These are phyloP conservation scores for Metridium senile DNA, from an alignment of 92 coral and sea anemone genomes.

Conservation along the genomic window DNA sequence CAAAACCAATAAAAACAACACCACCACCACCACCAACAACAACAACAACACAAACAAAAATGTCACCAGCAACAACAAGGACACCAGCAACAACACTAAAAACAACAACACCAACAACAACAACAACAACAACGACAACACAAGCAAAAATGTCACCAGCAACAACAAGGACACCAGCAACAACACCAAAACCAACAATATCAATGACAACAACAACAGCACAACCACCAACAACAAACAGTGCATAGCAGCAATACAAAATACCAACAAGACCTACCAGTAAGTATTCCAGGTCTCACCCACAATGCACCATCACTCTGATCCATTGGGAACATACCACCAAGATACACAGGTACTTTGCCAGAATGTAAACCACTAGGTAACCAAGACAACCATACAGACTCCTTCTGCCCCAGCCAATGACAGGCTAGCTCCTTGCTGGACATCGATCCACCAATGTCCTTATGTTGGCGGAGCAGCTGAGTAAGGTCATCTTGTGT, in stretches of 20 bases:
- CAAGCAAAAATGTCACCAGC: not conserved
- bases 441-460: constrained; percentile 48
- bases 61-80: too few species aligned
- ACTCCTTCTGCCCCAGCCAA: constrained; percentile 69
- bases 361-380: constrained; percentile 46
- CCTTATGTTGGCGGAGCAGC: constrained; percentile 50
- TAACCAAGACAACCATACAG: constrained; percentile 75
- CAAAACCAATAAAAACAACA: not conserved
- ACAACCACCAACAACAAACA: not conserved
- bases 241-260: not conserved
- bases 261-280: constrained; percentile 35
- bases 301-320: constrained; percentile 66
- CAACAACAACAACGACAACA: not conserved
- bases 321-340: constrained; percentile 89
- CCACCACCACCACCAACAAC: not conserved
- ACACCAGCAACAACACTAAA: too few species aligned
- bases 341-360: constrained; percentile 74
- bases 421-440: constrained; percentile 68
- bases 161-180: too few species aligned
- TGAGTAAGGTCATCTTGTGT: constrained; percentile 43
- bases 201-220: not conserved
- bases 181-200: too few species aligned
- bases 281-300: constrained; percentile 82
- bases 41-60: too few species aligned
- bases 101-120: too few species aligned